Percentiles rank a stretch among this genome's conserved stretches.
These are phyloP conservation scores for Vannuccia rotundouncinata DNA, from an alignment of 2,888 invertebrate genomes.

Conservation along the genomic window DNA sequence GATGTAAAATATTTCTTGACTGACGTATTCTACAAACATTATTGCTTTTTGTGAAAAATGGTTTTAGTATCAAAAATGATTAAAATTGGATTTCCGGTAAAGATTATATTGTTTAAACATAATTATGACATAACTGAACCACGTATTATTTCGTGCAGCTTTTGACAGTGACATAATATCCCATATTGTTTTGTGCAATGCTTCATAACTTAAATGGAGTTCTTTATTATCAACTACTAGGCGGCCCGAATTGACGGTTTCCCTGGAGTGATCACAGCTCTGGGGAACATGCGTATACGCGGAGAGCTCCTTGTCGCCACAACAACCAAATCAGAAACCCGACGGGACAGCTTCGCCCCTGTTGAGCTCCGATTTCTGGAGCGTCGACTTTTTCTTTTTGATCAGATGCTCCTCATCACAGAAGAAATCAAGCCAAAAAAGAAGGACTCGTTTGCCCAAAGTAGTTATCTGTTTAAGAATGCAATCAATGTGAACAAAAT, in stretches of 20 bases:
- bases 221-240: conserved; percentile 6
- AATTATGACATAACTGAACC: too few relatives aligned
- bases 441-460: conserved; percentile 20
- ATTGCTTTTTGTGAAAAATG: too few relatives aligned
- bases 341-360: neutral
- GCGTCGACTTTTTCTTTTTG: conserved; percentile 38
- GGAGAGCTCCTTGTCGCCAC: conserved; percentile 33
- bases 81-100: too few relatives aligned
- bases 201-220: neutral
- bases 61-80: too few relatives aligned
- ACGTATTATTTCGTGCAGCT: too few relatives aligned
- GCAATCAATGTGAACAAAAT: conserved; percentile 38
- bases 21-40: too few relatives aligned
- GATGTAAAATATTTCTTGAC: too few relatives aligned
- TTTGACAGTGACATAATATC: too few relatives aligned
- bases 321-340: neutral
- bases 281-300: conserved; percentile 36
- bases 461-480: conserved; percentile 33
- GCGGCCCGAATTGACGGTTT: conserved; percentile 39
- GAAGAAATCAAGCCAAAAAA: conserved; percentile 33
- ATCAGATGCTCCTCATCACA: conserved; percentile 37
- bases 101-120: too few relatives aligned
- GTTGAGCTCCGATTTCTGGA: conserved; percentile 35
- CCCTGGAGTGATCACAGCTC: conserved; percentile 34
- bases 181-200: too few relatives aligned